Base-by-base conservation (phyloP, 2,113 vertebrate genomes). In the Melanotaenia duboulayi region DNA sequence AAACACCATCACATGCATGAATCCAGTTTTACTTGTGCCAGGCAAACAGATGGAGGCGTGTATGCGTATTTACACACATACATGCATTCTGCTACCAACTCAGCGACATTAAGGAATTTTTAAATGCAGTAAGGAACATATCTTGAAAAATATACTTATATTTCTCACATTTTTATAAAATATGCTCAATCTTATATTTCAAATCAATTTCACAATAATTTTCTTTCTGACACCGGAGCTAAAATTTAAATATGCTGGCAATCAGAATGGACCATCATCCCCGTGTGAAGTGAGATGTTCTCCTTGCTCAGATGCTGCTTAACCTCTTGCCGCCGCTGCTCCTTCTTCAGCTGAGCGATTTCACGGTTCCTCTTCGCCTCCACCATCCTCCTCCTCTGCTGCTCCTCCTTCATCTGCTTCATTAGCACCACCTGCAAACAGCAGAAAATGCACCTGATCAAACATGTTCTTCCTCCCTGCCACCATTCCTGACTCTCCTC, bases 401-500 rank as follows among this genome's bases (percentile, higher is more conserved):
- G 97, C 71, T 99, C 97, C 82, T 99, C 97, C 35, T 97, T 95
- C 97, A 99, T 99, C 92, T 99, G 97, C 87, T 97, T 99, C 97
- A 98, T 98, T 83, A 99, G 92, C 0, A 93, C 91, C n/a, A 99
- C 97, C 97, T 99, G 73, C 17, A 64, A 58, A 32, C 9, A 49
- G 40, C 37, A 42, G 19, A 24, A 14, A 10, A 59, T 2, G 19
- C 2, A 4, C 19, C 10, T 7, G 11, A 25, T 71, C 9, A 20
- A 28, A 49, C 12, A 46, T n/a, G 13, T 39, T 37, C 48, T 22
- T 61, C 23, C 3, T 39, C 57, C 51, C 7, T n/a, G 35, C 5
- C 19, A 14, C 20, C 1, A 16, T 35, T 11, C 1, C 20, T 1
- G 1, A 13, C 54, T 40, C 39, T n/a, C n/a, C 2, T 25, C n/a